phyloP scores from a whole-genome alignment of 2,797 vertebrate species.

The Corythornis leucogaster region DNA sequence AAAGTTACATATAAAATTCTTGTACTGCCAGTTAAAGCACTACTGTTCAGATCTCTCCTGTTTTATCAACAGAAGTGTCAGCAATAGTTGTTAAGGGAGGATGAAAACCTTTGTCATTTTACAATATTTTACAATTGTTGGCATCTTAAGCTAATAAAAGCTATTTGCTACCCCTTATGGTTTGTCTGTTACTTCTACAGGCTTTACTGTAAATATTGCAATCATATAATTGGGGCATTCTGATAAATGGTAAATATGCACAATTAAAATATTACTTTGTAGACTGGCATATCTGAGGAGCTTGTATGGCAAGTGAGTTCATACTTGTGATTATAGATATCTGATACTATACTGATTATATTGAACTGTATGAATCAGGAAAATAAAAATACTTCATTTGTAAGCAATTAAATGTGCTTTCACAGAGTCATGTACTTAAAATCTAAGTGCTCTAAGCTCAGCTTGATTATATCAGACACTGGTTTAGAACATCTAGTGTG shows the following conservation, averaged over 20 bases:
- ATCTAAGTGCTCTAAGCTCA: neutral
- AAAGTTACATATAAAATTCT: conserved; percentile 26
- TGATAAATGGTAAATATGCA: conserved; percentile 64
- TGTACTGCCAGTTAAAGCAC: neutral
- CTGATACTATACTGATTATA: conserved; percentile 42
- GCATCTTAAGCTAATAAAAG: conserved; percentile 56
- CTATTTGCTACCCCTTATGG: conserved; percentile 54
- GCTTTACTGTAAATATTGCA: conserved; percentile 62
- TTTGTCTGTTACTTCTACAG: conserved; percentile 40
- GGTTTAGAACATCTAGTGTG: neutral
- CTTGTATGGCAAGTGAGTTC: conserved; percentile 49
- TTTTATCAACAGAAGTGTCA: conserved; percentile 59
- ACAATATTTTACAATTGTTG: conserved; percentile 52
- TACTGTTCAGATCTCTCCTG: conserved; percentile 41
- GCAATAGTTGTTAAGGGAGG: conserved; percentile 34
- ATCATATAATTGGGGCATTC: conserved; percentile 64
- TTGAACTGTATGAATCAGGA: conserved; percentile 61
- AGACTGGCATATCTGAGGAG: conserved; percentile 68
- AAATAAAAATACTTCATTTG: conserved; percentile 56
- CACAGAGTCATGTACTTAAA: neutral
- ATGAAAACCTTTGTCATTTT: conserved; percentile 57
- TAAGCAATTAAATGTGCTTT: conserved; percentile 49
- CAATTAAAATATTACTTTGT: conserved; percentile 66
- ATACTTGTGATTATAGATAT: conserved; percentile 48
- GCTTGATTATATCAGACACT: neutral